Conservation (phyloP, 1,140 invertebrate genomes). For the Diorhabda carinulata region DNA sequence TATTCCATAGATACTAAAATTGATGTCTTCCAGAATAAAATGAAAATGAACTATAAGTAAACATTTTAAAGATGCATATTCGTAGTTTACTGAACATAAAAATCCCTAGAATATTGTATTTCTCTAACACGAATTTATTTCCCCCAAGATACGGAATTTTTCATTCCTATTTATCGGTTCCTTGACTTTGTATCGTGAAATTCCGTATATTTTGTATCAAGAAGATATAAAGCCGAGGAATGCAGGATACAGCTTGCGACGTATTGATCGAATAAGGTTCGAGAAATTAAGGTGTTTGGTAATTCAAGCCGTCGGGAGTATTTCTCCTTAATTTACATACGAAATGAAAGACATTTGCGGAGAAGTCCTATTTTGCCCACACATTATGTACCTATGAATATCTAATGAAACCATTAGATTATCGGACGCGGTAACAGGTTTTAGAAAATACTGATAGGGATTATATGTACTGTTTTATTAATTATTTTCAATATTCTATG, state of each 20-base stretch:
- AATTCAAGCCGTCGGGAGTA: slow-evolving; percentile 1
- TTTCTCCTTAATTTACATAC: not conserved
- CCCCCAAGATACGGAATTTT: too few relatives aligned
- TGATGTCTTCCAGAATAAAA: too few relatives aligned
- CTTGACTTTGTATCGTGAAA: not conserved
- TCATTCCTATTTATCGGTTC: not conserved
- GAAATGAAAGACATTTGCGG: not conserved
- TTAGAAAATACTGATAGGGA: too few relatives aligned
- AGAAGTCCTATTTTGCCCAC: not conserved
- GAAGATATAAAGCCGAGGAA: not conserved
- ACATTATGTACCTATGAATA: not conserved
- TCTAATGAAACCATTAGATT: not conserved
- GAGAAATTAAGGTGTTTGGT: slow-evolving; percentile 2
- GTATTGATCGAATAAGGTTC: not conserved
- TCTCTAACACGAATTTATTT: too few relatives aligned
- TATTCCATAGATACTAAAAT: too few relatives aligned
- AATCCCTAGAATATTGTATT: too few relatives aligned
- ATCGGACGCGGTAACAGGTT: not conserved
- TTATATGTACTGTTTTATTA: too few relatives aligned
- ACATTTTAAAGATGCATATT: too few relatives aligned
- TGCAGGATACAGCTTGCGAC: not conserved
- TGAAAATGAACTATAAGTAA: too few relatives aligned
- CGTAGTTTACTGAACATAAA: too few relatives aligned
- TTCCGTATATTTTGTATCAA: not conserved
- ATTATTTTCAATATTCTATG: too few relatives aligned